These are phyloP conservation scores for Phoxinus dragarum DNA, from an alignment of 2,797 vertebrate genomes.

Conservation along the genomic window DNA sequence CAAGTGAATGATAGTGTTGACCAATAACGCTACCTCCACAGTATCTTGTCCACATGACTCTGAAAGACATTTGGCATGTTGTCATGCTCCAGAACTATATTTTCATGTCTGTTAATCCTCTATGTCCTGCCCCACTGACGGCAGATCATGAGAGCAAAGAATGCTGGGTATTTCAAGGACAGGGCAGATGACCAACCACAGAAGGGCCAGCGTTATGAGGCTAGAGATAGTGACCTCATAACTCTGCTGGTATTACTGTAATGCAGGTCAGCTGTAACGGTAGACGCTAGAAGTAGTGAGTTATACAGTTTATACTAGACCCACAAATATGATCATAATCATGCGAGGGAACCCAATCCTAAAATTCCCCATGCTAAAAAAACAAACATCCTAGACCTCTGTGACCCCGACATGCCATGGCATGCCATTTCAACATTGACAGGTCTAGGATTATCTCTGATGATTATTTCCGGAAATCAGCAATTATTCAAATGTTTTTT, in stretches of 20 bases:
- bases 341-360: background rate
- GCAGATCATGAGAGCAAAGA: slow-evolving; percentile 47
- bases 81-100: slow-evolving; percentile 26
- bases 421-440: background rate
- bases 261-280: slow-evolving; percentile 54
- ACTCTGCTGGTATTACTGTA: slow-evolving; percentile 51
- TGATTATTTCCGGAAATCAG: background rate
- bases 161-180: slow-evolving; percentile 57
- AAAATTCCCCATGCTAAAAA: background rate
- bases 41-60: background rate
- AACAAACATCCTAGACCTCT: background rate
- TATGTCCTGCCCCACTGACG: slow-evolving; percentile 21
- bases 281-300: slow-evolving; percentile 26
- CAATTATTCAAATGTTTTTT: background rate
- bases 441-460: background rate
- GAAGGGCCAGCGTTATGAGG: slow-evolving; percentile 23
- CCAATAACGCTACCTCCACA: background rate
- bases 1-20: background rate
- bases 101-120: slow-evolving; percentile 32
- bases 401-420: slow-evolving; percentile 31
- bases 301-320: slow-evolving; percentile 38
- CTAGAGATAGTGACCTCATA: slow-evolving; percentile 50
- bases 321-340: background rate
- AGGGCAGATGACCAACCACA: slow-evolving; percentile 43
- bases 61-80: background rate